Percentiles rank a stretch among this genome's conserved stretches.
phyloP scores from a whole-genome alignment of 2,797 vertebrate species.

The Alauda arvensis region DNA sequence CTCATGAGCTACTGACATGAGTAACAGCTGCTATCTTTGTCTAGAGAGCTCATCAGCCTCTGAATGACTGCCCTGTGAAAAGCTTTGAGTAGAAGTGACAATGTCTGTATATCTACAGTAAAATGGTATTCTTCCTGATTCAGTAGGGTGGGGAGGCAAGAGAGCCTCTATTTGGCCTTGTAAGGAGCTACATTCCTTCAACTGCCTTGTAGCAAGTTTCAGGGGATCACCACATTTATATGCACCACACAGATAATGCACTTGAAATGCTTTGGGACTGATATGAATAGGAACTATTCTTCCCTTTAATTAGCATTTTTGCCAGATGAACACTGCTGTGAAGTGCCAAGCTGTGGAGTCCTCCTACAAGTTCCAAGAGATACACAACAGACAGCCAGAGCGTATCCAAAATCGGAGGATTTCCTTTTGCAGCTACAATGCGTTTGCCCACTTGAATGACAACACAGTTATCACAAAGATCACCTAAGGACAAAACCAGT shows the following conservation, averaged over 20 bases:
- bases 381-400: neutral
- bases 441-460: neutral
- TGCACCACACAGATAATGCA: slow-evolving; percentile 52
- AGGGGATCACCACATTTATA: slow-evolving; percentile 46
- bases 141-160: neutral
- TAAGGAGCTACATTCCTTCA: slow-evolving; percentile 23
- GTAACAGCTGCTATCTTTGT: neutral
- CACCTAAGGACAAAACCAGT: slow-evolving; percentile 17
- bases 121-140: neutral
- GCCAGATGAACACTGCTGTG: slow-evolving; percentile 54
- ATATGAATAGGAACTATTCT: slow-evolving; percentile 68
- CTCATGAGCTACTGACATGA: accelerated
- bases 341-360: slow-evolving; percentile 51
- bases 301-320: slow-evolving; percentile 68
- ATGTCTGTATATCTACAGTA: neutral
- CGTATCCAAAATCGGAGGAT: neutral
- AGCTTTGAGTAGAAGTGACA: neutral
- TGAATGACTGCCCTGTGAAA: neutral
- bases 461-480: slow-evolving; percentile 41
- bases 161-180: neutral
- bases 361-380: slow-evolving; percentile 49
- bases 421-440: slow-evolving; percentile 29
- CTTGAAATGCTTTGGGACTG: slow-evolving; percentile 47
- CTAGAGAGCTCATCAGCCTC: neutral
- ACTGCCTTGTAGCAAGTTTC: slow-evolving; percentile 1